Conservation (phyloP, 2,113 vertebrate species). For the Alaudala cheleensis region DNA sequence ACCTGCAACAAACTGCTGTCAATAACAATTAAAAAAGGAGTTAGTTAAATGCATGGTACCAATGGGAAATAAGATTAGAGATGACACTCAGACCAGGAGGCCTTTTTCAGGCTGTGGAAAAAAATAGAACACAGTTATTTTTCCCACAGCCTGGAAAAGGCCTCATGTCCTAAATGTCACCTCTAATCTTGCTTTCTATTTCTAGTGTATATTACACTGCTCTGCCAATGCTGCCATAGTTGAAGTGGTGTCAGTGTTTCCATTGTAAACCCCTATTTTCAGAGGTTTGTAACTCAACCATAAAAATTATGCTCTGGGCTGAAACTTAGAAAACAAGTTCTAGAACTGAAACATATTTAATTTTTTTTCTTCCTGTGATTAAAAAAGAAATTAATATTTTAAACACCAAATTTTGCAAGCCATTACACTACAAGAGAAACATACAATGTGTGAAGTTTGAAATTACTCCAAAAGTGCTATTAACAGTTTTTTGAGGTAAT, state of each 20-base stretch:
- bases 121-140: slow-evolving; percentile 45
- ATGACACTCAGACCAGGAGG: slow-evolving; percentile 19
- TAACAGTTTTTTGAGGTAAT: neutral
- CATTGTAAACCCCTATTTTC: slow-evolving; percentile 49
- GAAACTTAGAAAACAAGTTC: slow-evolving; percentile 31
- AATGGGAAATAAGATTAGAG: slow-evolving; percentile 28
- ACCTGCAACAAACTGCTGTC: neutral
- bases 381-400: neutral
- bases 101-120: slow-evolving; percentile 36
- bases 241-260: slow-evolving; percentile 47
- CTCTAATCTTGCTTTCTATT: slow-evolving; percentile 66
- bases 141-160: slow-evolving; percentile 58
- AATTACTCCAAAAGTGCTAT: neutral
- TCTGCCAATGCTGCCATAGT: neutral
- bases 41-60: neutral
- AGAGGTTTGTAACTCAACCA: slow-evolving; percentile 40
- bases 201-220: slow-evolving; percentile 33
- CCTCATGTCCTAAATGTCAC: slow-evolving; percentile 58
- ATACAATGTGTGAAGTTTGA: neutral
- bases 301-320: slow-evolving; percentile 19
- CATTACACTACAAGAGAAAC: neutral
- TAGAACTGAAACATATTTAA: neutral
- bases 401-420: neutral
- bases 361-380: neutral
- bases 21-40: neutral